Evolutionary conservation across 1,140 invertebrate species (phyloP).

Genomic region (Eumaeus atala): DNA sequence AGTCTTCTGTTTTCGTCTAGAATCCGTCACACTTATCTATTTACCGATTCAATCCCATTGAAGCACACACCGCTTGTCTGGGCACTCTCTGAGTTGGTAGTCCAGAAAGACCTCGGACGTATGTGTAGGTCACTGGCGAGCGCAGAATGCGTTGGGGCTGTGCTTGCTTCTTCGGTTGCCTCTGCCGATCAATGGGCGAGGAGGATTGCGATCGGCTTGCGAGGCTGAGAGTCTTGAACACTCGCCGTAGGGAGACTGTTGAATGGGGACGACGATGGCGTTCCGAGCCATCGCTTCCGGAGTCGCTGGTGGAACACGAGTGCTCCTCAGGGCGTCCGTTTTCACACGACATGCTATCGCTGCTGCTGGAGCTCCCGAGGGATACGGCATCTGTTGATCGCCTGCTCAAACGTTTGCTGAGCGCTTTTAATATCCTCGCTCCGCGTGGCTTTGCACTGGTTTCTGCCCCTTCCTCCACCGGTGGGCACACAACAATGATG

Average conservation of each 20-base stretch:
- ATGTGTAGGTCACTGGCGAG: conserved; percentile 84
- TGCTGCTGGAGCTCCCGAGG: conserved; percentile 74
- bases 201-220: conserved; percentile 78
- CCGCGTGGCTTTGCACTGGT: conserved; percentile 67
- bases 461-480: conserved; percentile 56
- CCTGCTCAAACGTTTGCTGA: conserved; percentile 75
- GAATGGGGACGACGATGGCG: conserved; percentile 76
- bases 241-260: conserved; percentile 80
- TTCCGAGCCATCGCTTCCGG: conserved; percentile 74
- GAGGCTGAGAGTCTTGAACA: conserved; percentile 80
- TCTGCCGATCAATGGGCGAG: conserved; percentile 71
- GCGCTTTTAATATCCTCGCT: conserved; percentile 76
- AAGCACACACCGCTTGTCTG: conserved; percentile 58
- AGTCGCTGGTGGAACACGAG: conserved; percentile 76
- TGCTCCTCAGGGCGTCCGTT: conserved; percentile 50
- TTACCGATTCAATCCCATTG: conserved; percentile 58
- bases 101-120: conserved; percentile 85
- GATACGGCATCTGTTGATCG: conserved; percentile 74
- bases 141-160: conserved; percentile 82
- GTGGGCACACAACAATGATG: conserved; percentile 68
- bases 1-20: conserved; percentile 53
- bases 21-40: conserved; percentile 20
- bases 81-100: conserved; percentile 86
- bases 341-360: conserved; percentile 67
- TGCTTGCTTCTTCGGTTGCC: conserved; percentile 75